phyloP scores from a whole-genome alignment of 1,140 invertebrate species.

The Anadara kagoshimensis region DNA sequence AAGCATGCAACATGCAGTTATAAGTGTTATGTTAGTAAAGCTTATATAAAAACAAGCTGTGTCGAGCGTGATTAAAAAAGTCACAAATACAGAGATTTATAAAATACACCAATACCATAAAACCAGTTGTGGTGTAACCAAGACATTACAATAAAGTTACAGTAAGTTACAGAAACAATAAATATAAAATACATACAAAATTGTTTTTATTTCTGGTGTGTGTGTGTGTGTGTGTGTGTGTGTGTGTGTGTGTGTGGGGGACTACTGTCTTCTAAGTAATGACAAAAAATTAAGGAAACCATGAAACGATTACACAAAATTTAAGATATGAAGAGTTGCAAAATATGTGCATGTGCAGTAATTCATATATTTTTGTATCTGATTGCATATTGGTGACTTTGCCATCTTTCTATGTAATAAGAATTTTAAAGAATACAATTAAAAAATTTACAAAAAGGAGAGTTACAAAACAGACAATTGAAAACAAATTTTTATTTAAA shows the following conservation, averaged over 20 bases:
- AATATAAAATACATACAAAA: neutral
- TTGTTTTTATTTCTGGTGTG: no score
- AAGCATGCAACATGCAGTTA: slow-evolving; percentile 33
- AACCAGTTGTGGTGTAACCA: neutral
- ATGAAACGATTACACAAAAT: no score
- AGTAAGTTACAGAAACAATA: neutral
- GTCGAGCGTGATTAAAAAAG: neutral
- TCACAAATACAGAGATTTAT: neutral
- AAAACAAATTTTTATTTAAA: no score
- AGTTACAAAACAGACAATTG: neutral
- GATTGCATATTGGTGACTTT: no score
- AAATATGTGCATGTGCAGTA: no score
- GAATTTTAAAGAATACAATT: neutral
- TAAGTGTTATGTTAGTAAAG: neutral
- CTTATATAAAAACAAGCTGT: neutral
- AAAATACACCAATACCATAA: neutral
- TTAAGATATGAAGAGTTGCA: no score
- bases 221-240: neutral
- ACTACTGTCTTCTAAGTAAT: no score
- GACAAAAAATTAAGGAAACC: no score
- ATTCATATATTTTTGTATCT: no score
- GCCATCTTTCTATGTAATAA: neutral
- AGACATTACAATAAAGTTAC: neutral
- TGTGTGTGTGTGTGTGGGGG: neutral
- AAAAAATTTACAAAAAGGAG: neutral